Conservation (phyloP, 2,797 vertebrate genomes). For the Ataeniobius toweri region DNA sequence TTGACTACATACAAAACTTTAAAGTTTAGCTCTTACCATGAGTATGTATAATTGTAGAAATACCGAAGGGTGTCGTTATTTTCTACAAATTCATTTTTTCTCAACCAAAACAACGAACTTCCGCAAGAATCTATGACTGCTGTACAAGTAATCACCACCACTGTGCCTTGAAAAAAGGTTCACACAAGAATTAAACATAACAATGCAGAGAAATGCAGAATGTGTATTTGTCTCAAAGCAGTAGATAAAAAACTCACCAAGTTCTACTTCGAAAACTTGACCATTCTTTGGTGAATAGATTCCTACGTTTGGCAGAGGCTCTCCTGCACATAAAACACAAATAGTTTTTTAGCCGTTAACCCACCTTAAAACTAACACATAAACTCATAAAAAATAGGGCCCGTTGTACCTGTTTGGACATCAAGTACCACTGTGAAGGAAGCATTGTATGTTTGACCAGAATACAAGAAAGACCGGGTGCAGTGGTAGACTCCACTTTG, state of each 20-base stretch:
- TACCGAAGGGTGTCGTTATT: not conserved
- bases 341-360: not conserved
- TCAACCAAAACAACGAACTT: constrained; percentile 38
- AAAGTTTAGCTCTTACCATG: constrained; percentile 22
- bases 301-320: accelerated
- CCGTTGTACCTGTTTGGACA: constrained; percentile 5
- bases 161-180: constrained; percentile 37
- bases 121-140: not conserved
- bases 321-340: constrained; percentile 17
- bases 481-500: constrained; percentile 55
- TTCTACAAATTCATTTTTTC: not conserved
- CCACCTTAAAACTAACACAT: not conserved
- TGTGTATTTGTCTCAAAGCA: not conserved
- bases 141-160: constrained; percentile 47
- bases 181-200: not conserved
- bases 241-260: constrained; percentile 43
- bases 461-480: constrained; percentile 39
- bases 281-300: constrained; percentile 28
- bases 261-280: constrained; percentile 22
- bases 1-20: not conserved
- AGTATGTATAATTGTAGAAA: constrained; percentile 12
- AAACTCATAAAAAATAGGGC: not conserved
- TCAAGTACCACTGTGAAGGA: constrained; percentile 23
- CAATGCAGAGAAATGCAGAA: not conserved
- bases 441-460: constrained; percentile 41